Evolutionary conservation across 2,797 vertebrate species (phyloP), one percentile per base, ranked within the genome.

Genomic region (Xenopus petersii): DNA sequence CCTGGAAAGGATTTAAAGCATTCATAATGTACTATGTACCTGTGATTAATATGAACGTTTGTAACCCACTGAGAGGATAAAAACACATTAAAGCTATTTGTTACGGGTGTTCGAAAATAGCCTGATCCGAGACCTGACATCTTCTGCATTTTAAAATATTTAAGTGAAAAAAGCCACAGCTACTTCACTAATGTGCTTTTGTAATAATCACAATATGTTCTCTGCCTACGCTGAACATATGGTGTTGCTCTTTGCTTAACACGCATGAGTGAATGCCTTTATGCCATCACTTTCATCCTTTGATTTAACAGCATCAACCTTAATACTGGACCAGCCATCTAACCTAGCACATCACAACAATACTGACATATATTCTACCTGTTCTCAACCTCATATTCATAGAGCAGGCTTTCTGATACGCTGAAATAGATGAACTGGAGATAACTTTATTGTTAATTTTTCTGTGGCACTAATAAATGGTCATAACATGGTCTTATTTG

Each of bases 51-150:
- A 61, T 10, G 21, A 72, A 75, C 75, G 0, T 67, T 68, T 64
- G 62, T 54, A 12, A 65, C 12, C 72, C 12, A 30, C 24, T 74
- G 0, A 0, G 47, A 67, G 61, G 54, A 49, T 75, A 54, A 80
- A 69, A 75, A 80, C 30, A 46, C 61, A 79, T 79, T 72, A 36
- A 10, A 2, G 5, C 21, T 67, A 36, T 3, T 67, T 16, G 1
- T 74, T 67, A 56, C 65, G 73, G 16, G 70, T 56, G 73, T 73
- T 77, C 61, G 55, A 65, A 70, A 76, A 63, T 60, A 73, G 7
- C 16, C 71, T 56, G 33, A 73, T 72, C 13, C 46, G 74, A 60
- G 30, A 75, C 62, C 3, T 78, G 17, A 62, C 0, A 0, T 1
- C 11, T 47, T 10, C 5, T 48, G 63, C 59, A 2, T 65, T 81